Evolutionary conservation across 2,888 invertebrate genomes (phyloP).

Genomic region (Adelognathus sp.): DNA sequence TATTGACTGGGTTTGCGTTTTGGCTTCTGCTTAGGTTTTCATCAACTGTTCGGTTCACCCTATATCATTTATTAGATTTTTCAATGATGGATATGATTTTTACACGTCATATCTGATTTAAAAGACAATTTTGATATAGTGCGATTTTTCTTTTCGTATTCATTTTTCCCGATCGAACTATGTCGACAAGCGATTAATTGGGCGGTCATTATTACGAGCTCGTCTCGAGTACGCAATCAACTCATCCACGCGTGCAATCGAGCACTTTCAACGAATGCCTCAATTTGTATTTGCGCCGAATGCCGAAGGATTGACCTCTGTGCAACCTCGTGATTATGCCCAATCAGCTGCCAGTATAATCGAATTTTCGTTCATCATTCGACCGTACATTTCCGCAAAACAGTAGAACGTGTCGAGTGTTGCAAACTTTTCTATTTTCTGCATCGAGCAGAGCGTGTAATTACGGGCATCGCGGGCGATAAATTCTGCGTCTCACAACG

Average conservation of each 20-base stretch:
- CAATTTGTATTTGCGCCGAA: not conserved
- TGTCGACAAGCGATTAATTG: not conserved
- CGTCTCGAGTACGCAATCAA: not conserved
- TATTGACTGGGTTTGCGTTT: too few species aligned
- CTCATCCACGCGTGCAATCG: not conserved
- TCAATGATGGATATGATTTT: too few species aligned
- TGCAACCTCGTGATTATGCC: not conserved
- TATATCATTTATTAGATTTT: too few species aligned
- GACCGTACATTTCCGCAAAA: too few species aligned
- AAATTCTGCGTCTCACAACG: not conserved
- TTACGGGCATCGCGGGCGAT: not conserved
- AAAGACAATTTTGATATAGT: too few species aligned
- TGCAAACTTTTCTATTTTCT: not conserved
- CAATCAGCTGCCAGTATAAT: not conserved
- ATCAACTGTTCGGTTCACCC: too few species aligned
- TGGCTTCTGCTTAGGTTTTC: too few species aligned
- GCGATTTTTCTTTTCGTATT: too few species aligned
- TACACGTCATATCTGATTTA: too few species aligned
- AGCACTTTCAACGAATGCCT: not conserved
- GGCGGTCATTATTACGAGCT: not conserved
- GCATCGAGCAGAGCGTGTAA: not conserved
- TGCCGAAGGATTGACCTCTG: not conserved
- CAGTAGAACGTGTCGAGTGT: not conserved
- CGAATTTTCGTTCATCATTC: not conserved
- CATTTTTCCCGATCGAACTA: not conserved